A percentile compares a stretch with the other conserved stretches of the same genome.
Evolutionary conservation across 2,797 vertebrate genomes (phyloP).

Genomic region (Sebastes cheni): DNA sequence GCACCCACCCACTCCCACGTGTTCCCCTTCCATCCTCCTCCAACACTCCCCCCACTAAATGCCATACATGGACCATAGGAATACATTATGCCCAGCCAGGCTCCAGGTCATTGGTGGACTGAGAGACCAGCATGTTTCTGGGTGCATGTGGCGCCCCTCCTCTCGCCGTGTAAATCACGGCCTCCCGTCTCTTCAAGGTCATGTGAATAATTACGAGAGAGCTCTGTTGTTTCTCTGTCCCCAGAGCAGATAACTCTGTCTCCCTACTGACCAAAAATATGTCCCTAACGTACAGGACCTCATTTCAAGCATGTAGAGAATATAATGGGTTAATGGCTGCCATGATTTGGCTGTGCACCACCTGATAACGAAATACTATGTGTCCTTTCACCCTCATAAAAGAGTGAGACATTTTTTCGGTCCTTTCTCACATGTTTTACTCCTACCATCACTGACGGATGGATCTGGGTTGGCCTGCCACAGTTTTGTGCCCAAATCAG

Average conservation of each 20-base stretch:
- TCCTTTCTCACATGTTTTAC: conserved; percentile 1
- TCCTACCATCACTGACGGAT: conserved; percentile 1
- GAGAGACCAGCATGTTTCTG: conserved; percentile 37
- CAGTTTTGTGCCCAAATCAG: conserved; percentile 32
- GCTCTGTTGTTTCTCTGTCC: conserved; percentile 27
- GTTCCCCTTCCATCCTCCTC: conserved; percentile 35
- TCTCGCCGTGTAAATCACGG: conserved; percentile 38
- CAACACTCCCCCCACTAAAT: conserved; percentile 10
- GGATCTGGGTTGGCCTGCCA: conserved; percentile 17
- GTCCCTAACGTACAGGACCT: not conserved
- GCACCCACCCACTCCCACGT: conserved; percentile 69
- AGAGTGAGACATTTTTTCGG: not conserved
- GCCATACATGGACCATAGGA: conserved; percentile 59
- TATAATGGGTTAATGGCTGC: not conserved
- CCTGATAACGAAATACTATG: not conserved
- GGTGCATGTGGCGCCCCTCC: conserved; percentile 47
- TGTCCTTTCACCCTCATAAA: not conserved
- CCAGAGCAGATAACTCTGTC: not conserved
- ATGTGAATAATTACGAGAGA: conserved; percentile 48
- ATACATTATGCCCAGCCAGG: conserved; percentile 37
- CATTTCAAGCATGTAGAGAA: not conserved
- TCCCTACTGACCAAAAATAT: not conserved
- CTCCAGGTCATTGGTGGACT: conserved; percentile 53
- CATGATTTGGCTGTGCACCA: not conserved
- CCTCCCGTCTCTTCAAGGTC: conserved; percentile 67